A percentile compares a stretch with the other conserved stretches of the same genome.
These are phyloP conservation scores for Macrosteles quadrilineatus DNA, from an alignment of 1,140 invertebrate species.

Conservation along the genomic window DNA sequence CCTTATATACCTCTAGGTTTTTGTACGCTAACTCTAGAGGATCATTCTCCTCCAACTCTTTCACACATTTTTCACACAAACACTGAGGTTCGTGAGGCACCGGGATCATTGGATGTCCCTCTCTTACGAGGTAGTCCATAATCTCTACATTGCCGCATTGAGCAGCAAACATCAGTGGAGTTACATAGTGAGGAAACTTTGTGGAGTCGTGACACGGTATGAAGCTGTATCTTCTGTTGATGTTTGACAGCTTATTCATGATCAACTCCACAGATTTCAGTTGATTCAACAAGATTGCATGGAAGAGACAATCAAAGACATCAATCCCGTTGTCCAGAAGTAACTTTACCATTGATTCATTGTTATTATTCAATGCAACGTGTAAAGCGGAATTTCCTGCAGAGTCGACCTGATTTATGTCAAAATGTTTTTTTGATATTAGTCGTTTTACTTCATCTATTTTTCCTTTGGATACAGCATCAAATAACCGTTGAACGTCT, in stretches of 20 bases:
- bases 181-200: slow-evolving; percentile 69
- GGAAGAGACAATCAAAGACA: slow-evolving; percentile 56
- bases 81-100: slow-evolving; percentile 64
- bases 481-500: no score
- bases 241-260: slow-evolving; percentile 50
- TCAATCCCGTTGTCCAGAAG: slow-evolving; percentile 55
- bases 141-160: slow-evolving; percentile 70
- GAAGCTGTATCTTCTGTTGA: slow-evolving; percentile 8
- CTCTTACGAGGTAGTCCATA: slow-evolving; percentile 63
- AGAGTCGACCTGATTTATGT: slow-evolving; percentile 26
- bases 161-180: slow-evolving; percentile 70
- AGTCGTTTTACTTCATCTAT: no score
- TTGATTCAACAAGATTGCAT: slow-evolving; percentile 57
- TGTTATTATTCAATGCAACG: slow-evolving; percentile 55
- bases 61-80: slow-evolving; percentile 57
- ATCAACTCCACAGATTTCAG: slow-evolving; percentile 53
- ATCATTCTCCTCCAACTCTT: slow-evolving; percentile 50
- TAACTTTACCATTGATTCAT: slow-evolving; percentile 56
- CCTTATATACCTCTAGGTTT: slow-evolving; percentile 59
- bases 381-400: slow-evolving; percentile 58
- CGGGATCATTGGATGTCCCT: slow-evolving; percentile 55
- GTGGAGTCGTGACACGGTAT: slow-evolving; percentile 25
- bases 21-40: slow-evolving; percentile 53
- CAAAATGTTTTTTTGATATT: background rate
- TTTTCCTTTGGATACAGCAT: no score